Evolutionary conservation across 2,113 vertebrate species (phyloP).

Genomic region (Lepus timidus): DNA sequence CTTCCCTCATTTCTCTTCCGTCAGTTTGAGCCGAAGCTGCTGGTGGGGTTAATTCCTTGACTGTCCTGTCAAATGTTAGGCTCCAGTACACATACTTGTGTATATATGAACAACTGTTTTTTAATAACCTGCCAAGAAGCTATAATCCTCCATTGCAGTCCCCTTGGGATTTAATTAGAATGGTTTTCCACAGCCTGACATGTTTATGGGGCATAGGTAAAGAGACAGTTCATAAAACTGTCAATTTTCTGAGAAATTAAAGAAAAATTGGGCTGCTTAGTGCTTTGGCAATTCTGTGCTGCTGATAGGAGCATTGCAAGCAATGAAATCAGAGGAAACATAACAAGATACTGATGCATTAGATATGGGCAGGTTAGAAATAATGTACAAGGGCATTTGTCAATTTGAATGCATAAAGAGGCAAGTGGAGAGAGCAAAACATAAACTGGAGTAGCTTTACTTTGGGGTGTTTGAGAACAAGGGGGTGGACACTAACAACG

Average conservation of each 20-base stretch:
- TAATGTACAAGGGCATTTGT: constrained; percentile 90
- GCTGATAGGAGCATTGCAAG: constrained; percentile 87
- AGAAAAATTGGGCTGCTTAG: constrained; percentile 92
- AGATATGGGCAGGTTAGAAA: constrained; percentile 88
- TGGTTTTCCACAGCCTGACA: constrained; percentile 91
- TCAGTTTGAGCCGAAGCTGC: constrained; percentile 75
- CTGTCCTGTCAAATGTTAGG: constrained; percentile 87
- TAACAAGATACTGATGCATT: constrained; percentile 92
- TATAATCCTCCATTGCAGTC: constrained; percentile 89
- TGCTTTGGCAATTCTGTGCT: constrained; percentile 89
- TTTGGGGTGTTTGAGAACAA: constrained; percentile 74
- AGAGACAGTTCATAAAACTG: constrained; percentile 94
- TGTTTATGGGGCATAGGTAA: constrained; percentile 94
- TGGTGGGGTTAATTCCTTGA: constrained; percentile 86
- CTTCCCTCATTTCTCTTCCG: neutral
- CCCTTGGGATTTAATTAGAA: constrained; percentile 92
- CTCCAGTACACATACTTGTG: constrained; percentile 89
- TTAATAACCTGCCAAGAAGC: constrained; percentile 93
- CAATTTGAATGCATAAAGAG: constrained; percentile 88
- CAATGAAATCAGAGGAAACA: constrained; percentile 90
- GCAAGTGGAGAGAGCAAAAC: constrained; percentile 80
- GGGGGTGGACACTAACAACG: constrained; percentile 47
- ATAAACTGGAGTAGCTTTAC: constrained; percentile 71
- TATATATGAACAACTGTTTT: constrained; percentile 93
- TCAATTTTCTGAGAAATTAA: constrained; percentile 93